A percentile compares a stretch with the other conserved stretches of the same genome.
These are phyloP conservation scores for Brachionus rotundiformis DNA, from an alignment of 1,140 invertebrate genomes.

Conservation along the genomic window DNA sequence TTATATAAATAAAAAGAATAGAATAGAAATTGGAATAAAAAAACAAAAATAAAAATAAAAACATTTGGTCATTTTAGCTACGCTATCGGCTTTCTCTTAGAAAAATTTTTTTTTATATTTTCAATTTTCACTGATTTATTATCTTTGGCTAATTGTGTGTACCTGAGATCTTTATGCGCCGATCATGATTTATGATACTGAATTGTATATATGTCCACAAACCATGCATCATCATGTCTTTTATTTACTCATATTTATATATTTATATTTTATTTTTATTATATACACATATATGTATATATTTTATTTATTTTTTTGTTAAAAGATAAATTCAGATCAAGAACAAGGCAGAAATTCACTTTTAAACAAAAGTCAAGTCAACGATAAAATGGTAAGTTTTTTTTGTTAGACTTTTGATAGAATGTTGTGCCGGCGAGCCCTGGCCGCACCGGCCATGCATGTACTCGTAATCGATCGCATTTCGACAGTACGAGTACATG, in stretches of 20 bases:
- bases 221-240: conserved; percentile 3
- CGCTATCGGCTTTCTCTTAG: not conserved
- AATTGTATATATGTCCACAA: conserved; percentile 14
- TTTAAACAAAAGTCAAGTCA: conserved; percentile 6
- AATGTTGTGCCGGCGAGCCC: no score
- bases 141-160: conserved; percentile 13
- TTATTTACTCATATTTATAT: no score
- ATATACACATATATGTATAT: no score
- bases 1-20: not conserved
- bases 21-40: not conserved
- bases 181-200: conserved; percentile 3
- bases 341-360: not conserved
- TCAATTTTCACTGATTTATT: not conserved
- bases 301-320: not conserved
- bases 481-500: no score
- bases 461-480: no score
- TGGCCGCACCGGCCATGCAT: no score
- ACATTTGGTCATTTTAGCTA: not conserved
- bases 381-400: not conserved
- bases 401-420: no score
- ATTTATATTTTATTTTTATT: no score
- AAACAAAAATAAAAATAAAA: not conserved
- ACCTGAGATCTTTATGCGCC: conserved; percentile 9
- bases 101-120: not conserved
- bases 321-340: not conserved